Percentiles rank a stretch among this genome's conserved stretches.
These are phyloP conservation scores for Eristalis tenax DNA, from an alignment of 2,888 invertebrate species.

Conservation along the genomic window DNA sequence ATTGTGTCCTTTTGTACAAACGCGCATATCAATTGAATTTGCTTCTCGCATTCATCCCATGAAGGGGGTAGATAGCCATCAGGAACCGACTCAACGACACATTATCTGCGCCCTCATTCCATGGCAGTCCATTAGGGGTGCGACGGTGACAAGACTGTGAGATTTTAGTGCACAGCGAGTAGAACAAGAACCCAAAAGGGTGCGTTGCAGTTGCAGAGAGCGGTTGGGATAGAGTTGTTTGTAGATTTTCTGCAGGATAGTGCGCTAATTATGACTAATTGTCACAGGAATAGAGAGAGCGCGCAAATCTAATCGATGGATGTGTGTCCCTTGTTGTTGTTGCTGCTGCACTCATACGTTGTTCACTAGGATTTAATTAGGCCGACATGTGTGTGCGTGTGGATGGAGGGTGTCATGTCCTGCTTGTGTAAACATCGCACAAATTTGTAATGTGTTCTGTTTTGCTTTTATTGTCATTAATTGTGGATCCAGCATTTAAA, in stretches of 20 bases:
- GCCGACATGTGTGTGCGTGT: background rate
- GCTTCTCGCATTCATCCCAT: constrained; percentile 23
- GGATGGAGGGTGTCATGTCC: background rate
- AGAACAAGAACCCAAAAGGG: background rate
- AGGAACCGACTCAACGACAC: constrained; percentile 11
- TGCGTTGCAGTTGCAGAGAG: background rate
- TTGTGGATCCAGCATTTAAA: constrained; percentile 34
- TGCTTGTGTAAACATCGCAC: background rate
- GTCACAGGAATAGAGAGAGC: constrained; percentile 55
- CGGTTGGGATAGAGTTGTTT: constrained; percentile 6
- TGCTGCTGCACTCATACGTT: constrained; percentile 9
- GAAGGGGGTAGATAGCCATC: constrained; percentile 62
- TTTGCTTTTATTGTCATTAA: constrained; percentile 37
- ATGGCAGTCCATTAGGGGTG: constrained; percentile 8
- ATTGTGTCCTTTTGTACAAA: constrained; percentile 21
- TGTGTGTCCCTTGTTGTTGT: background rate
- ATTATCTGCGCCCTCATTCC: constrained; percentile 39
- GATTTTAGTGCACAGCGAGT: background rate
- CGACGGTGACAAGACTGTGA: background rate
- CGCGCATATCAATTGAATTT: constrained; percentile 17
- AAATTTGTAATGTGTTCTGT: background rate
- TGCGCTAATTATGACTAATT: constrained; percentile 49
- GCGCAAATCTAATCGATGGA: constrained; percentile 51
- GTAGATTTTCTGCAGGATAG: constrained; percentile 60
- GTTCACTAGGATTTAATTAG: constrained; percentile 54